Percentiles rank a stretch among this genome's conserved stretches.
These are phyloP conservation scores for Magallana gigas DNA, from an alignment of 1,140 invertebrate species.

Conservation along the genomic window DNA sequence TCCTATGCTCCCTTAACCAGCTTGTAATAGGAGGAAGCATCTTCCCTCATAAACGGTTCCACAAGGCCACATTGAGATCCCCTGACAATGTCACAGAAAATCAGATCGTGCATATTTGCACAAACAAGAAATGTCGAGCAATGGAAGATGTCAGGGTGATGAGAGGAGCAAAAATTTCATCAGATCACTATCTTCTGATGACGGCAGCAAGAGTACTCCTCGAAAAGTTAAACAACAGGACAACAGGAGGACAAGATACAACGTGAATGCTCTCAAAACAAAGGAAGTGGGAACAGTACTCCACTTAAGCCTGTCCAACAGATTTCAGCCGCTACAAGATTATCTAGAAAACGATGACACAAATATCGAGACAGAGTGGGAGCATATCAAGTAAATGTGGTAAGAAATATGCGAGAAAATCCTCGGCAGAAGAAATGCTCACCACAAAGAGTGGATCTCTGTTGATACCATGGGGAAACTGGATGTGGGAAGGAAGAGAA, in stretches of 20 bases:
- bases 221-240: not conserved
- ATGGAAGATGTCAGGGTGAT: constrained; percentile 53
- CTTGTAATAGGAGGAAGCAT: constrained; percentile 61
- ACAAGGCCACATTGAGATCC: constrained; percentile 53
- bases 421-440: constrained; percentile 14
- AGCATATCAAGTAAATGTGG: too few species aligned
- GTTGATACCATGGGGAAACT: constrained; percentile 45
- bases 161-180: constrained; percentile 51
- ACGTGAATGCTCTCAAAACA: too few species aligned
- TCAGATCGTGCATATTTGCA: constrained; percentile 14
- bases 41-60: constrained; percentile 54
- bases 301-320: too few species aligned
- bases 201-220: constrained; percentile 47
- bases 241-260: not conserved
- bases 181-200: constrained; percentile 55
- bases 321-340: too few species aligned
- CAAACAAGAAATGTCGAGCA: constrained; percentile 47
- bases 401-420: too few species aligned
- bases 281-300: too few species aligned
- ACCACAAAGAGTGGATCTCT: constrained; percentile 62
- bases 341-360: too few species aligned
- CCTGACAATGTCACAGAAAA: constrained; percentile 61
- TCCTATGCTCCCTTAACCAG: constrained; percentile 53
- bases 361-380: too few species aligned
- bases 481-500: too few species aligned